Conservation (phyloP, 2,888 invertebrate genomes). For the Calliscelio sp. region DNA sequence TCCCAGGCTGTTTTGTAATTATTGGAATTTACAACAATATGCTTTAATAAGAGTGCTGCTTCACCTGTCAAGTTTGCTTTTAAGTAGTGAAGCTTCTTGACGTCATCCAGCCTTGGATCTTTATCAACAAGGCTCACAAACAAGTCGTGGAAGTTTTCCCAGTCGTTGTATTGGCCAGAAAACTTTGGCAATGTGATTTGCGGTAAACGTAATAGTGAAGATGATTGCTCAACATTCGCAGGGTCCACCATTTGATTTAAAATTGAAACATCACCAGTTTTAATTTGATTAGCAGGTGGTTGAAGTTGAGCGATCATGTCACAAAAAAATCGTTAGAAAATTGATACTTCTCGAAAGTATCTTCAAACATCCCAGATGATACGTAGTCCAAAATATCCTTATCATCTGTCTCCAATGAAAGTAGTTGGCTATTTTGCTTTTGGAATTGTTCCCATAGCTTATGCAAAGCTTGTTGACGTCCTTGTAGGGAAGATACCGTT, state of each 20-base stretch:
- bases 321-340: background rate
- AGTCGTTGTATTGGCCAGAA: conserved; percentile 6
- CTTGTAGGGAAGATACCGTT: background rate
- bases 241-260: too few relatives aligned
- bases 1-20: conserved; percentile 28
- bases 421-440: too few relatives aligned
- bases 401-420: background rate
- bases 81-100: conserved; percentile 1
- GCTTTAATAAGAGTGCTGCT: conserved; percentile 1
- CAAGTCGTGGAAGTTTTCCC: conserved; percentile 18
- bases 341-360: background rate
- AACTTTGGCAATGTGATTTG: conserved; percentile 8
- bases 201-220: background rate
- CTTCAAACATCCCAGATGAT: background rate
- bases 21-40: background rate
- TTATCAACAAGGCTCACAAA: conserved; percentile 9
- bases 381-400: background rate
- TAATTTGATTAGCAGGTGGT: background rate
- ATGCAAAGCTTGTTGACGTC: background rate
- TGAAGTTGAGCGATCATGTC: conserved; percentile 1
- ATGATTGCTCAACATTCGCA: background rate
- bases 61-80: conserved; percentile 1
- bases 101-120: background rate
- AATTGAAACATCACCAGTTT: background rate
- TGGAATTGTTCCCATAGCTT: conserved; percentile 4